Evolutionary conservation across 2,113 vertebrate genomes (phyloP), one percentile per base, ranked within the genome.

Genomic region (Istiophorus platypterus): DNA sequence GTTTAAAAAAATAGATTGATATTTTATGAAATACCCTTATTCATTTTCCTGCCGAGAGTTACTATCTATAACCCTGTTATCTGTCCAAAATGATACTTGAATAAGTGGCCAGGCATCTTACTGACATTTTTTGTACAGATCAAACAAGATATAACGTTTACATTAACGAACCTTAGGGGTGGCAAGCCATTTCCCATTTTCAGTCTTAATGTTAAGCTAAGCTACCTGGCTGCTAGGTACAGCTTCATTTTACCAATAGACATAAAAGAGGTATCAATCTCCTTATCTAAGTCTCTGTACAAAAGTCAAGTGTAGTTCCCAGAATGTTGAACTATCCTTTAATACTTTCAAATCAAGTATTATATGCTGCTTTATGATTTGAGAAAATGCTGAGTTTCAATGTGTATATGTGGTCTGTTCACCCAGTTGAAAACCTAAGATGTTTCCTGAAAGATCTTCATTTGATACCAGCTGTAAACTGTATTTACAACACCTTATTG

Each of bases 1-100:
- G 14, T 42, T 65, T 42, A 15, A 56, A 76, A 59, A 41, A 78
- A 74, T 1, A 22, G 49, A 59, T 78, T 51, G 14, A 56, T 17
- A 74, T n/a, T 34, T 51, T 68, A 11, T 51, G 27, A 29, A 51
- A 57, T 22, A 26, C 13, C 22, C 7, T 14, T 27, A 41, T 41
- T 66, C 2, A 0, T 5, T 67, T 80, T 49, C 24, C 41, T 22
- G 12, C 13, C 0, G 2, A 10, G 9, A 20, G 15, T 57, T 65
- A 37, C 22, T 3, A 54, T 0, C n/a, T 42, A 17, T 13, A 64
- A 42, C n/a, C 4, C 24, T 58, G n/a, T 59, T 10, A 59, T 59
- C 57, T 59, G 57, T 17, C 24, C 24, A 56, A 39, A 22, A 29
- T 18, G 15, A 29, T 29, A 18, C 56, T 34, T 15, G 14, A 31